Evolutionary conservation across 1,140 invertebrate species (phyloP).

Genomic region (Druon quercuslanigerum): DNA sequence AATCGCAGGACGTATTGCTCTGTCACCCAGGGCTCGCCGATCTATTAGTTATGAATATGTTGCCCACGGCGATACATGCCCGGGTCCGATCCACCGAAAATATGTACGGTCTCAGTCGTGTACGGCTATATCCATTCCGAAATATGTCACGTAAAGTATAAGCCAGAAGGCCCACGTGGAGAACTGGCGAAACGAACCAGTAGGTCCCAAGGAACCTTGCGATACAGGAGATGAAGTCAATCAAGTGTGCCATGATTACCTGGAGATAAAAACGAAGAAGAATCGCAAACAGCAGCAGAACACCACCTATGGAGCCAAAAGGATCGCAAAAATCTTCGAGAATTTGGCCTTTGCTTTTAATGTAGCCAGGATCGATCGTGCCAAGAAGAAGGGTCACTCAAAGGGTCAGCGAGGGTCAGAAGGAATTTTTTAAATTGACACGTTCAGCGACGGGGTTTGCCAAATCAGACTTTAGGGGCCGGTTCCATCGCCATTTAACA

Average conservation of each 20-base stretch:
- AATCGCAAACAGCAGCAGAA: too few relatives aligned
- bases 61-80: slow-evolving; percentile 73
- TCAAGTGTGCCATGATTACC: not conserved
- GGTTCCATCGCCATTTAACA: slow-evolving; percentile 21
- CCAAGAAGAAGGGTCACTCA: not conserved
- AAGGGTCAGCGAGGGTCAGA: slow-evolving; percentile 6
- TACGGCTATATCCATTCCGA: slow-evolving; percentile 63
- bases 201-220: not conserved
- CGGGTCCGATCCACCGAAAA: slow-evolving; percentile 65
- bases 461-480: slow-evolving; percentile 27
- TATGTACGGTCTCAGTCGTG: slow-evolving; percentile 63
- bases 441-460: slow-evolving; percentile 14
- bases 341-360: slow-evolving; percentile 24
- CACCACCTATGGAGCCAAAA: too few relatives aligned
- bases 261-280: too few relatives aligned
- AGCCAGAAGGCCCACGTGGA: slow-evolving; percentile 47
- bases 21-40: slow-evolving; percentile 70
- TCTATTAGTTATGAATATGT: slow-evolving; percentile 76
- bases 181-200: slow-evolving; percentile 38
- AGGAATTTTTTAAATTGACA: slow-evolving; percentile 31
- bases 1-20: slow-evolving; percentile 73
- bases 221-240: not conserved
- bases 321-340: not conserved
- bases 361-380: slow-evolving; percentile 17
- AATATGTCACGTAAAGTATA: slow-evolving; percentile 67